Evolutionary conservation across 2,113 vertebrate genomes (phyloP).

Genomic region (Oryctolagus cuniculus): DNA sequence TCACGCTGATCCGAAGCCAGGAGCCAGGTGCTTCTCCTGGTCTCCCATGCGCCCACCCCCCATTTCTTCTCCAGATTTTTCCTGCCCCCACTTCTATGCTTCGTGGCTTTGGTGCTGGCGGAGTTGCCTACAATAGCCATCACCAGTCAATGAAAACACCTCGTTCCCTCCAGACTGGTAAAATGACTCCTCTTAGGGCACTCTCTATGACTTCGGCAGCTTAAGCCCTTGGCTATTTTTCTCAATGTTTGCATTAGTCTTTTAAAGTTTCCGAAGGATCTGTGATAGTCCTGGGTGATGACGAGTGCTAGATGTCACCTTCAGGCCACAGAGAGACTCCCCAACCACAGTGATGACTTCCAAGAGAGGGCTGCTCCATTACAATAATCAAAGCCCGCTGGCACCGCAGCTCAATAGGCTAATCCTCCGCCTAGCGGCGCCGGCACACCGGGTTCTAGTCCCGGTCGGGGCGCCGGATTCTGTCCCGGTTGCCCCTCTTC

Average conservation of each 20-base stretch:
- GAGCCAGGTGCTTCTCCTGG: too few species aligned
- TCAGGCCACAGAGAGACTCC: neutral
- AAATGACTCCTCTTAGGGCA: slow-evolving; percentile 14
- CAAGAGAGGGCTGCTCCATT: neutral
- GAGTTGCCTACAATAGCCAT: neutral
- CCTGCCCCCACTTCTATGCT: neutral
- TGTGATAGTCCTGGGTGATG: neutral
- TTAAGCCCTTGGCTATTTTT: slow-evolving; percentile 33
- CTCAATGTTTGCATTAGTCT: neutral
- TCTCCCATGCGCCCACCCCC: too few species aligned
- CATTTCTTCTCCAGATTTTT: neutral
- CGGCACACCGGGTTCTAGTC: too few species aligned
- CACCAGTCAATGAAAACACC: neutral
- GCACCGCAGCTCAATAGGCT: too few species aligned
- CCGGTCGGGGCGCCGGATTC: too few species aligned
- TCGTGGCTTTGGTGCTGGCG: neutral
- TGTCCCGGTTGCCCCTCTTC: too few species aligned
- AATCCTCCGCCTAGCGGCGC: too few species aligned
- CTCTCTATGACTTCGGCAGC: neutral
- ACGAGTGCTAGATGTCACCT: neutral
- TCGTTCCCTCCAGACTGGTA: slow-evolving; percentile 1
- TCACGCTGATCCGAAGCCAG: too few species aligned
- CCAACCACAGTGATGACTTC: neutral
- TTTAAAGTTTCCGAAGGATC: neutral
- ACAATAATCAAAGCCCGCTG: slow-evolving; percentile 31